Conservation (phyloP, 2,797 vertebrate species). For the Catharus ustulatus region DNA sequence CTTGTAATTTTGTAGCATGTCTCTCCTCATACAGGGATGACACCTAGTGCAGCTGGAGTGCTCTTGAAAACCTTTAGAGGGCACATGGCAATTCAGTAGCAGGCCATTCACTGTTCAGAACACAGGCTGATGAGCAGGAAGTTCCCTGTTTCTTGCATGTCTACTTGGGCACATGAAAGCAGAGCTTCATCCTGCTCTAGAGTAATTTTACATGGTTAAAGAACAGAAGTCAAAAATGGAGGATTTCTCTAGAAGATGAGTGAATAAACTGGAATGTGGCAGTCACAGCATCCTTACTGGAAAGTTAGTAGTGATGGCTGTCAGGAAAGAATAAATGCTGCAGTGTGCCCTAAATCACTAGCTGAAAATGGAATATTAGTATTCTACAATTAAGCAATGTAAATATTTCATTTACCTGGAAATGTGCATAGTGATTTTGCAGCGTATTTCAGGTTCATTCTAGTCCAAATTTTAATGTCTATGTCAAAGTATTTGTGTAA, state of each 20-base stretch:
- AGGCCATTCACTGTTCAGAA: not conserved
- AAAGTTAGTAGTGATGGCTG: not conserved
- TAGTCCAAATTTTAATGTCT: not conserved
- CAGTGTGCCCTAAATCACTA: not conserved
- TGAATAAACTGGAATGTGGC: not conserved
- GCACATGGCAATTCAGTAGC: fast-evolving
- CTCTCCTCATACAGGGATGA: not conserved
- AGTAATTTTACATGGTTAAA: not conserved
- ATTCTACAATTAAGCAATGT: not conserved
- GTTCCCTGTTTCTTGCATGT: not conserved
- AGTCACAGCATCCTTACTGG: not conserved
- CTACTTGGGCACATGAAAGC: not conserved
- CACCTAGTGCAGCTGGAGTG: not conserved
- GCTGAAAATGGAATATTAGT: not conserved
- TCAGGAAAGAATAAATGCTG: not conserved
- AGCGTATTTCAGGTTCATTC: not conserved
- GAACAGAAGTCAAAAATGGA: not conserved
- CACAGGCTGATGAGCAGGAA: not conserved
- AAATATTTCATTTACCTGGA: not conserved
- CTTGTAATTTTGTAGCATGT: not conserved
- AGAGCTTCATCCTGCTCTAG: not conserved
- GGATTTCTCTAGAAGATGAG: not conserved
- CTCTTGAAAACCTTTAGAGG: not conserved
- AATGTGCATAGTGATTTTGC: not conserved
- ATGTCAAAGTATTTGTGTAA: not conserved